Base-by-base conservation (phyloP, 2,888 invertebrate species). In the Tineola bisselliella region DNA sequence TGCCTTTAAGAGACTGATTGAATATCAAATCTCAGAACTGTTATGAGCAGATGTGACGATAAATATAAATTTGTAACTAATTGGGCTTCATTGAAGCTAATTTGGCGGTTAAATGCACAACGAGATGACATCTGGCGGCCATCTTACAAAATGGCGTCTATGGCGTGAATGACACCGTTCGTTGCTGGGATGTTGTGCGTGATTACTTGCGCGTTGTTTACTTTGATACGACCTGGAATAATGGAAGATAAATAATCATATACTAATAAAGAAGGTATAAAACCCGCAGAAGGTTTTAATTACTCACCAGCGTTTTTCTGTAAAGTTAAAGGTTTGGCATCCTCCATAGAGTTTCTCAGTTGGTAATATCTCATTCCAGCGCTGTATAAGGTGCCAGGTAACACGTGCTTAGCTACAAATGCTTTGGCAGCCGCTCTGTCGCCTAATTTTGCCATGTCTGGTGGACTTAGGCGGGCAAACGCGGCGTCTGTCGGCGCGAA, bases 331-430 rank as follows among this genome's bases (percentile, higher is more conserved):
- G 93, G 92, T 65, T 91, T 91, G 44, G 92, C 91, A 54, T 92
- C 90, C 66, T 91, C 90, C 76, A 95, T 89, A 60, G 93, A 93
- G 73, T 94, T 94, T 74, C 92, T 90, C 44, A 94, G 91, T 81
- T 95, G 94, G 79, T 94, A 95, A 82, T 94, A 95, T 67, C 94
- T 88, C 93, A 95, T 94, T 61, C 95, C 95, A 3, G 94, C 93
- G 59, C 94, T 94, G 86, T 93, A 95, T 2, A 95, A 83, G 0
- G 94, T 93, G 56, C 93, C 93, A 3, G 94, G 90, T 62, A 92
- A 88, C 62, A 94, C 87, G 75, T 95, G 95, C 60, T 91, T 88
- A 70, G 93, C 90, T 54, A 94, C 92, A 57, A 95, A 88, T 61
- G 92, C 91, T 64, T 91, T 90, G 8, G 95, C 93, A 0, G 89